These are phyloP conservation scores for Fragum whitleyi DNA, from an alignment of 2,888 invertebrate species.

Conservation along the genomic window DNA sequence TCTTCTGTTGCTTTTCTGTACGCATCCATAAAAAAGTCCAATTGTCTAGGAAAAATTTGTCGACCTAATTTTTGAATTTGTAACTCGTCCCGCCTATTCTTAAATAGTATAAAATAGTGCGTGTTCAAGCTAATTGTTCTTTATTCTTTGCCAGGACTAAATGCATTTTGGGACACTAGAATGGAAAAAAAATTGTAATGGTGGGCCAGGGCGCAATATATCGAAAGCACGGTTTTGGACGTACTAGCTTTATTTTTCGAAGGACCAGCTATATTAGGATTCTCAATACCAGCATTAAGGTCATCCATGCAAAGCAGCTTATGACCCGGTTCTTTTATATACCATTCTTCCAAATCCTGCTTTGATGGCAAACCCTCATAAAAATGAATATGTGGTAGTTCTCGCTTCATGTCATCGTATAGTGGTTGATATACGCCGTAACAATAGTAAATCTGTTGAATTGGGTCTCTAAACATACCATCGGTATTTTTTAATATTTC, in stretches of 20 bases:
- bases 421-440: constrained; percentile 34
- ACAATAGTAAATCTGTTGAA: constrained; percentile 17
- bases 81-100: constrained; percentile 46
- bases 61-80: constrained; percentile 53
- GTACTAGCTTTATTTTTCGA: neutral
- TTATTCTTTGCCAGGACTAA: constrained; percentile 12
- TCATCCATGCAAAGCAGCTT: constrained; percentile 47
- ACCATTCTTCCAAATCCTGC: constrained; percentile 32
- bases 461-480: constrained; percentile 25
- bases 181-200: constrained; percentile 37
- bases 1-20: constrained; percentile 42
- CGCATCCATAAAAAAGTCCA: constrained; percentile 54
- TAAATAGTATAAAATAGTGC: constrained; percentile 50
- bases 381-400: constrained; percentile 25
- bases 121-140: constrained; percentile 23
- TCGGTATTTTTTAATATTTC: constrained; percentile 17
- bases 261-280: neutral
- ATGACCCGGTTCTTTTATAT: constrained; percentile 23
- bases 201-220: constrained; percentile 42
- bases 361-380: constrained; percentile 38
- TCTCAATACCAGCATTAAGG: constrained; percentile 29
- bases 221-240: constrained; percentile 25
- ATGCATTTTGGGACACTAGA: constrained; percentile 24
- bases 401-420: constrained; percentile 31
- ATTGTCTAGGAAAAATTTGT: constrained; percentile 53